phyloP scores from a whole-genome alignment of 1,140 invertebrate genomes.

The Drosophila subpulchrella region DNA sequence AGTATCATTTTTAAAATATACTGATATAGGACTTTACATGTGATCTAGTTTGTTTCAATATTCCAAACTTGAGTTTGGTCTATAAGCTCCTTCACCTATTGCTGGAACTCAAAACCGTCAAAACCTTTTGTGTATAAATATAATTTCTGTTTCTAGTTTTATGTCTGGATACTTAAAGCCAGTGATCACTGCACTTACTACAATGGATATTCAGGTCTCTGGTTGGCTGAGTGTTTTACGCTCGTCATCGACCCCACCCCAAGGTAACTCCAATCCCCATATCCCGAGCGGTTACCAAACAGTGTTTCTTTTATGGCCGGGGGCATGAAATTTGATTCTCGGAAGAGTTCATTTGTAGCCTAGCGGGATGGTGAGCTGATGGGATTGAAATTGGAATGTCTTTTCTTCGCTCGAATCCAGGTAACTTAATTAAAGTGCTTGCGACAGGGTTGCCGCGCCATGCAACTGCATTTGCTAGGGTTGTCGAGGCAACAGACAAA shows the following conservation, averaged over 20 bases:
- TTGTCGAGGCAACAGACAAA: constrained; percentile 45
- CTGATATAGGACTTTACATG: too few relatives aligned
- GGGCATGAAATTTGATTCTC: constrained; percentile 79
- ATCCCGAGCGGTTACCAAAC: constrained; percentile 50
- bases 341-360: constrained; percentile 75
- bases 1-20: too few relatives aligned
- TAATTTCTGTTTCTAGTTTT: not conserved
- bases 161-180: not conserved
- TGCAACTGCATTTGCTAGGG: constrained; percentile 22
- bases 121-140: too few relatives aligned
- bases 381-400: constrained; percentile 46
- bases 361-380: constrained; percentile 40
- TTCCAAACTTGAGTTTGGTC: too few relatives aligned
- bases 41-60: too few relatives aligned
- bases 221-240: constrained; percentile 23
- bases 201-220: constrained; percentile 18
- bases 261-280: not conserved
- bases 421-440: constrained; percentile 61
- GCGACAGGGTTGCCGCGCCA: constrained; percentile 8
- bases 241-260: constrained; percentile 40
- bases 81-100: too few relatives aligned
- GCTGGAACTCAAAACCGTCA: too few relatives aligned
- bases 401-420: constrained; percentile 16
- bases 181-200: constrained; percentile 19
- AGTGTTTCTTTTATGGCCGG: constrained; percentile 44